phyloP scores from a whole-genome alignment of 2,113 vertebrate species.

The Pteropus alecto region DNA sequence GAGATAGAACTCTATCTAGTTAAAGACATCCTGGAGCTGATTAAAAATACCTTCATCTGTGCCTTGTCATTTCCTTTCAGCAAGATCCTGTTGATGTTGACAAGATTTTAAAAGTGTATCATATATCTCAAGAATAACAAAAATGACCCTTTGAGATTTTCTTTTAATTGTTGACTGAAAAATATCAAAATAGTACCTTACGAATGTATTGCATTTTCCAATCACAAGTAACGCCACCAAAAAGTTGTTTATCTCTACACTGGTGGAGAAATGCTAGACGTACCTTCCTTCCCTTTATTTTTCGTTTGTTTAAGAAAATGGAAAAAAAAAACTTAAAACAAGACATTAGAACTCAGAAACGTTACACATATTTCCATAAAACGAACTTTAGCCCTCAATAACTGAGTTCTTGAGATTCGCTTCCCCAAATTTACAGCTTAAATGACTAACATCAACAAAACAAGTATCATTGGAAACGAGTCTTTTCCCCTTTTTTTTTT shows the following conservation, averaged over 20 bases:
- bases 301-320: not conserved
- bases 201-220: not conserved
- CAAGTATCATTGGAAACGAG: not conserved
- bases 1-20: not conserved
- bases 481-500: not conserved
- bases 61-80: constrained; percentile 64
- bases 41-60: constrained; percentile 46
- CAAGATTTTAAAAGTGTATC: constrained; percentile 13
- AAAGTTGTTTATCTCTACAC: constrained; percentile 43
- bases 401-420: not conserved
- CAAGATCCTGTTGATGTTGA: constrained; percentile 63
- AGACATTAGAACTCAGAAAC: not conserved
- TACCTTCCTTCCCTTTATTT: constrained; percentile 54
- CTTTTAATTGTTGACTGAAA: not conserved
- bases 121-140: not conserved
- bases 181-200: not conserved
- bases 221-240: not conserved
- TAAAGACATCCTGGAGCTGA: constrained; percentile 56
- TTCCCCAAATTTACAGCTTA: not conserved
- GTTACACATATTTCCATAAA: not conserved
- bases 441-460: not conserved
- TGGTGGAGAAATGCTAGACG: constrained; percentile 68
- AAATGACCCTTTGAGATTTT: not conserved
- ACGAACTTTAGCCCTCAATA: not conserved
- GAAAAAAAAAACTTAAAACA: not conserved